Percentiles rank a stretch among this genome's conserved stretches.
Conservation (phyloP, 2,888 invertebrate species). For the Sinotaia quadrata region DNA sequence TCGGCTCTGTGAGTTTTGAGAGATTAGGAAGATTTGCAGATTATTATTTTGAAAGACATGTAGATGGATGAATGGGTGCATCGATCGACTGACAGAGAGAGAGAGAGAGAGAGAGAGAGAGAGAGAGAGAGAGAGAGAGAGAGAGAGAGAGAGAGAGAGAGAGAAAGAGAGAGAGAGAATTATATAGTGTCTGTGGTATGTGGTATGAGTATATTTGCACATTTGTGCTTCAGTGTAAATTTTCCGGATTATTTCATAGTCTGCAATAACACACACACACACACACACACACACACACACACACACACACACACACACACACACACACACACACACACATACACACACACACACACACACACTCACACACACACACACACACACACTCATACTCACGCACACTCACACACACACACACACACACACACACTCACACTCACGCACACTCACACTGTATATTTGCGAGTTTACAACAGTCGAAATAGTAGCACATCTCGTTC, state of each 20-base stretch:
- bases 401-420: slow-evolving; percentile 1
- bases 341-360: slow-evolving; percentile 10
- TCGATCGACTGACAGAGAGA: neutral
- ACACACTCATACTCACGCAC: no score
- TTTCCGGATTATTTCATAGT: no score
- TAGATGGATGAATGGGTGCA: neutral
- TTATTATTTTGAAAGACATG: neutral
- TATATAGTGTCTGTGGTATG: no score
- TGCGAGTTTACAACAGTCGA: no score
- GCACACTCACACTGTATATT: neutral
- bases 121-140: neutral
- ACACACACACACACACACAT: neutral
- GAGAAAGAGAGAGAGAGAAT: neutral
- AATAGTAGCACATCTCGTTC: no score
- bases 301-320: slow-evolving; percentile 5
- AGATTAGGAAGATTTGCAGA: no score
- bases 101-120: neutral
- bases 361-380: neutral
- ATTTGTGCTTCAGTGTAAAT: no score
- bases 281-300: slow-evolving; percentile 2
- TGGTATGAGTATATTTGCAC: no score
- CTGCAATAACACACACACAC: neutral
- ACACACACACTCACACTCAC: slow-evolving; percentile 1
- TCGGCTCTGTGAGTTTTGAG: no score
- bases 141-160: slow-evolving; percentile 6